A percentile compares a stretch with the other conserved stretches of the same genome.
These are phyloP conservation scores for Promerops cafer DNA, from an alignment of 2,113 vertebrate species.

Conservation along the genomic window DNA sequence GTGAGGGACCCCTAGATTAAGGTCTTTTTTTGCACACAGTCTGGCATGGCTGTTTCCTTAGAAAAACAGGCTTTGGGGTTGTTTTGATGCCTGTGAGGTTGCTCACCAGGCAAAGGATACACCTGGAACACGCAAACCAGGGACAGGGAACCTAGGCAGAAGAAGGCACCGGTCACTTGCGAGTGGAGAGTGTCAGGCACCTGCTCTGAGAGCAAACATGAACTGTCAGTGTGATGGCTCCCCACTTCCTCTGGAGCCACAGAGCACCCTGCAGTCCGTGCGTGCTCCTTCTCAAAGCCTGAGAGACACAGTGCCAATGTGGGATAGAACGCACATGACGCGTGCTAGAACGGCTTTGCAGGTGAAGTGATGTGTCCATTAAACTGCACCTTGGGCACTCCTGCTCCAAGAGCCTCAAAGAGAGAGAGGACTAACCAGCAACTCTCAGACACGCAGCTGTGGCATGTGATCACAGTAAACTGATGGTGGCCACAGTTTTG, in stretches of 20 bases:
- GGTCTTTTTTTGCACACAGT: background rate
- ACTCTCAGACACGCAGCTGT: background rate
- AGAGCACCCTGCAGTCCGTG: background rate
- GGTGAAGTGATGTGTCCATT: background rate
- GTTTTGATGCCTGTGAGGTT: background rate
- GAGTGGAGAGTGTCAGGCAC: background rate
- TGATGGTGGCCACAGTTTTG: background rate
- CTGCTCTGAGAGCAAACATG: background rate
- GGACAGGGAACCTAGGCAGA: background rate
- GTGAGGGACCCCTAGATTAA: background rate
- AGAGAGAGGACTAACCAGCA: background rate
- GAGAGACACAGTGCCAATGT: background rate
- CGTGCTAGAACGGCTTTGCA: background rate
- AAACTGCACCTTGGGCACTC: background rate
- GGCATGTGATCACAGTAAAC: background rate
- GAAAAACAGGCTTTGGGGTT: background rate
- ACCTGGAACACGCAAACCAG: background rate
- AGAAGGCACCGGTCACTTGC: background rate
- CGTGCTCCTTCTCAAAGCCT: background rate
- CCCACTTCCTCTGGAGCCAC: background rate
- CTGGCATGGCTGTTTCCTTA: background rate
- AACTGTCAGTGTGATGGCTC: background rate
- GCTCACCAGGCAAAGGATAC: background rate
- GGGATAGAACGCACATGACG: rapidly evolving
- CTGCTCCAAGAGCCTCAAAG: background rate